These are phyloP conservation scores for Heptranchias perlo DNA, from an alignment of 2,113 vertebrate species.

Conservation along the genomic window DNA sequence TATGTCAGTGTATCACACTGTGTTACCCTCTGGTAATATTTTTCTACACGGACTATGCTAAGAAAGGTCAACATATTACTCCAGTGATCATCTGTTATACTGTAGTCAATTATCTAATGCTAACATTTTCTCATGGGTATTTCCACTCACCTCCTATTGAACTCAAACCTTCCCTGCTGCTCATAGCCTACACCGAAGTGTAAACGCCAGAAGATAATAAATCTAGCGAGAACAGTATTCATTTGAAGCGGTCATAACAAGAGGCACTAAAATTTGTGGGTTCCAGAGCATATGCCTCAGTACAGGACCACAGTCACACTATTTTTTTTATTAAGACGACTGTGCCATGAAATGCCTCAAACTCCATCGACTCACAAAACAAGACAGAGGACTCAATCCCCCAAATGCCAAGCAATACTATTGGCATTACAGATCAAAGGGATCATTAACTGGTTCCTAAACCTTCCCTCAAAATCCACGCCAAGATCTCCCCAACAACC, in stretches of 20 bases:
- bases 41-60: background rate
- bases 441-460: background rate
- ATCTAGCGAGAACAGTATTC: background rate
- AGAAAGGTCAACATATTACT: background rate
- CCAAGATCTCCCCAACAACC: background rate
- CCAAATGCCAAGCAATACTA: background rate
- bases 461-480: background rate
- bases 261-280: too few species aligned
- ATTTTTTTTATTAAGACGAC: background rate
- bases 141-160: background rate
- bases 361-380: background rate
- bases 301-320: background rate
- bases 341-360: background rate
- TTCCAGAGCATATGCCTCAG: background rate
- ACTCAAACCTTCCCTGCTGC: background rate
- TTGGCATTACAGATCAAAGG: background rate
- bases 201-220: background rate
- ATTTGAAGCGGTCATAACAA: background rate
- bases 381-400: background rate
- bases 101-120: background rate
- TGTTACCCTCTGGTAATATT: background rate
- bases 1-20: background rate
- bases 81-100: background rate
- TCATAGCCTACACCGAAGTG: background rate
- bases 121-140: background rate